These are phyloP conservation scores for Temnothorax ravouxi DNA, from an alignment of 2,888 invertebrate genomes.

Conservation along the genomic window DNA sequence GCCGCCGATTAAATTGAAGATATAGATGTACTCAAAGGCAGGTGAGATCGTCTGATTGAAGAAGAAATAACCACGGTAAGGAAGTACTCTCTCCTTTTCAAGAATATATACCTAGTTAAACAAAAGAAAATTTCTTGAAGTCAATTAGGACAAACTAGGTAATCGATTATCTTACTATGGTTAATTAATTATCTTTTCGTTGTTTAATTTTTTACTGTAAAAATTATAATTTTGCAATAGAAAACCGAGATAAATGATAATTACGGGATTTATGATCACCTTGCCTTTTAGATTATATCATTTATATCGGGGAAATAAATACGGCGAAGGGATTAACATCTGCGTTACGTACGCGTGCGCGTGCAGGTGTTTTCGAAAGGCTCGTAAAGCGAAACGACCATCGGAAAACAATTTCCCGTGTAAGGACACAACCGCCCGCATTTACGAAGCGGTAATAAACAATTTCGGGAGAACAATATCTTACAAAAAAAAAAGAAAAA, in stretches of 20 bases:
- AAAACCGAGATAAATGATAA: background rate
- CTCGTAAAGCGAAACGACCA: slow-evolving; percentile 45
- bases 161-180: background rate
- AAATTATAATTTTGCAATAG: background rate
- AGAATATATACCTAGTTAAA: slow-evolving; percentile 67
- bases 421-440: slow-evolving; percentile 15
- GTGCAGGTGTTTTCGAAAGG: slow-evolving; percentile 44
- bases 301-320: slow-evolving; percentile 22
- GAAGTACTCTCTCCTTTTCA: slow-evolving; percentile 68
- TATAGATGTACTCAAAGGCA: slow-evolving; percentile 73
- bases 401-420: slow-evolving; percentile 44
- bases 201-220: background rate
- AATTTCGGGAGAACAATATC: slow-evolving; percentile 1
- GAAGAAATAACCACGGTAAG: slow-evolving; percentile 79
- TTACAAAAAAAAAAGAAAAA: background rate
- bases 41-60: slow-evolving; percentile 76
- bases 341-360: background rate
- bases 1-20: slow-evolving; percentile 71
- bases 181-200: background rate
- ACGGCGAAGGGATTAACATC: slow-evolving; percentile 26
- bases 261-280: background rate
- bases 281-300: background rate
- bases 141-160: background rate
- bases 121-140: background rate
- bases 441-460: slow-evolving; percentile 37